Conservation (phyloP, 2,113 vertebrate species). For the Notothenia rossii region DNA sequence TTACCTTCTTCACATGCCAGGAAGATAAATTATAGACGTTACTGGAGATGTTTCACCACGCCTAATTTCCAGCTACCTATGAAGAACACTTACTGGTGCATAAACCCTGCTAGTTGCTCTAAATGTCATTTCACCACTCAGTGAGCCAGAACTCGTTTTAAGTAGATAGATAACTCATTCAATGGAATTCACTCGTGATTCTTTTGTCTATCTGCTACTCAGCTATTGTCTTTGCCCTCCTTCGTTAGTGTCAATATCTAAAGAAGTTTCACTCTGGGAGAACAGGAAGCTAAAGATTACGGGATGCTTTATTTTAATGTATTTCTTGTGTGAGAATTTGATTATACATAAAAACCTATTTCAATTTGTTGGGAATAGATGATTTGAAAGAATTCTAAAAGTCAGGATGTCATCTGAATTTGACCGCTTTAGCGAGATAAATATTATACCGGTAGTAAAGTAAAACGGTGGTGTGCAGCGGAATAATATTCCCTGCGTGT, state of each 20-base stretch:
- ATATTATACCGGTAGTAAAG: background rate
- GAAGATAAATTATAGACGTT: conserved; percentile 68
- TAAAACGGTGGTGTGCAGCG: background rate
- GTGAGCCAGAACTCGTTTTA: conserved; percentile 69
- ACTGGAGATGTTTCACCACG: conserved; percentile 44
- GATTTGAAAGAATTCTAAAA: background rate
- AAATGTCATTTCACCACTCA: conserved; percentile 76
- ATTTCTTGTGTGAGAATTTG: background rate
- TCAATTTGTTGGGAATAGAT: background rate
- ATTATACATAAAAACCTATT: too few relatives aligned
- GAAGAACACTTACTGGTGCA: conserved; percentile 60
- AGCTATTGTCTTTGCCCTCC: conserved; percentile 33
- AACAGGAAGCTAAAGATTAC: background rate
- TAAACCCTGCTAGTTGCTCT: conserved; percentile 45
- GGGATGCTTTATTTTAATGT: background rate
- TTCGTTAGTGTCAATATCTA: conserved; percentile 27
- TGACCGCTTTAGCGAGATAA: background rate
- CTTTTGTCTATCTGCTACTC: conserved; percentile 43
- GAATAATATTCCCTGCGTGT: background rate
- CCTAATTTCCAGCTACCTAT: conserved; percentile 68
- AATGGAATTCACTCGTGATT: conserved; percentile 52
- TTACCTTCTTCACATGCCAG: conserved; percentile 44
- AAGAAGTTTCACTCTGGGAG: background rate
- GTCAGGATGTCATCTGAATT: conserved; percentile 2
- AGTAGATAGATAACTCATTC: conserved; percentile 66